Evolutionary conservation across 2,113 vertebrate species (phyloP).

Genomic region (Nothocercus nigrocapillus): DNA sequence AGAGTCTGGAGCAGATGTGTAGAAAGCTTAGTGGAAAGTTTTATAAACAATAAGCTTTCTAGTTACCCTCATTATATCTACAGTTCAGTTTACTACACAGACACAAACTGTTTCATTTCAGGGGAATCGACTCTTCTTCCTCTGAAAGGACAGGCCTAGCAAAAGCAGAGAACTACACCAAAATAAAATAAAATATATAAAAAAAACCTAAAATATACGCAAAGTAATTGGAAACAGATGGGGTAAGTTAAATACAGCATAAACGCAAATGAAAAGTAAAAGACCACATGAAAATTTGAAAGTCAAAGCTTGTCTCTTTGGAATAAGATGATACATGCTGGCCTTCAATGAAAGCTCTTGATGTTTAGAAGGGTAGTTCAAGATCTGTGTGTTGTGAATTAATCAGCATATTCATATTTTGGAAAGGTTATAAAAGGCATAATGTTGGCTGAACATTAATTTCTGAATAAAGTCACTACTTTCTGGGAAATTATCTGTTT

Average conservation of each 20-base stretch:
- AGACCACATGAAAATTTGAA: constrained; percentile 45
- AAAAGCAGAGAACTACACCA: neutral
- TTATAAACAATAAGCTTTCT: neutral
- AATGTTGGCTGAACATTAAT: constrained; percentile 58
- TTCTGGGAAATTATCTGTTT: constrained; percentile 32
- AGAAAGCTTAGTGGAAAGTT: neutral
- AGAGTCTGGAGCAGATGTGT: neutral
- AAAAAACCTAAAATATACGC: neutral
- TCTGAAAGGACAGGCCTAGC: neutral
- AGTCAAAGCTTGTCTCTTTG: constrained; percentile 50
- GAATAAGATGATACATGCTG: neutral
- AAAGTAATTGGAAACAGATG: constrained; percentile 50
- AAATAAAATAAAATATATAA: neutral
- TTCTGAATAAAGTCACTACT: constrained; percentile 45
- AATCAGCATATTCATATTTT: constrained; percentile 67
- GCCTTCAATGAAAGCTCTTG: constrained; percentile 46
- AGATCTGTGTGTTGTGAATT: constrained; percentile 53
- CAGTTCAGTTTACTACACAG: neutral
- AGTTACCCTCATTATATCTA: neutral
- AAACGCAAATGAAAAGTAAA: constrained; percentile 21
- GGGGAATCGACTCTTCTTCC: neutral
- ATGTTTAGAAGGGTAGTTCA: constrained; percentile 65
- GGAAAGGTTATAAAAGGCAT: constrained; percentile 63
- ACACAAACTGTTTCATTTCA: neutral
- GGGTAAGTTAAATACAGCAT: constrained; percentile 9